phyloP scores from a whole-genome alignment of 1,140 invertebrate species.

The Scaptomyza graminum region DNA sequence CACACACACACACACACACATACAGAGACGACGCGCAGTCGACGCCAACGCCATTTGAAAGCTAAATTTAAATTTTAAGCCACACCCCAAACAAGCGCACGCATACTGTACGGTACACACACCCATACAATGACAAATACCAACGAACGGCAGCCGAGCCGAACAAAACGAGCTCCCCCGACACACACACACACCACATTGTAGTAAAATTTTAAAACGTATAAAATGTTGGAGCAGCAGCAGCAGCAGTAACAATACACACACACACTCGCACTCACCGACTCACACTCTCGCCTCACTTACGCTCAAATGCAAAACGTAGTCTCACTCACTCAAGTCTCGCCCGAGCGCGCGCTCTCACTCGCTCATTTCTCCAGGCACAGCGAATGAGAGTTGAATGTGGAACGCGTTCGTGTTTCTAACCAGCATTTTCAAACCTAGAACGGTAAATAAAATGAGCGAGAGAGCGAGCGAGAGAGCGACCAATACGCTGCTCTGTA shows the following conservation, averaged over 20 bases:
- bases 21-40: slow-evolving; percentile 25
- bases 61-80: slow-evolving; percentile 83
- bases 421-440: slow-evolving; percentile 48
- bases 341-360: slow-evolving; percentile 1
- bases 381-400: slow-evolving; percentile 45
- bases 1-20: slow-evolving; percentile 61
- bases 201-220: slow-evolving; percentile 76
- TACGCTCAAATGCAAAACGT: slow-evolving; percentile 44
- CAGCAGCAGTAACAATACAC: slow-evolving; percentile 34
- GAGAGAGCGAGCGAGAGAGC: slow-evolving; percentile 35
- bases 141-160: slow-evolving; percentile 56
- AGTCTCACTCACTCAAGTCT: slow-evolving; percentile 53
- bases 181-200: slow-evolving; percentile 37
- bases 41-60: slow-evolving; percentile 74
- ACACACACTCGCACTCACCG: slow-evolving; percentile 13
- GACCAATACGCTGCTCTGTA: slow-evolving; percentile 29
- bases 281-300: slow-evolving; percentile 10
- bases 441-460: slow-evolving; percentile 51
- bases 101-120: slow-evolving; percentile 63
- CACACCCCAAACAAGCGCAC: slow-evolving; percentile 80
- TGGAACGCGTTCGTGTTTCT: slow-evolving; percentile 45
- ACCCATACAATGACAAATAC: slow-evolving; percentile 52
- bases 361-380: slow-evolving; percentile 44
- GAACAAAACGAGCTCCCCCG: slow-evolving; percentile 55
- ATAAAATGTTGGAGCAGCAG: slow-evolving; percentile 66